Evolutionary conservation across 2,888 invertebrate genomes (phyloP).

Genomic region (Dryocosmus kuriphilus): DNA sequence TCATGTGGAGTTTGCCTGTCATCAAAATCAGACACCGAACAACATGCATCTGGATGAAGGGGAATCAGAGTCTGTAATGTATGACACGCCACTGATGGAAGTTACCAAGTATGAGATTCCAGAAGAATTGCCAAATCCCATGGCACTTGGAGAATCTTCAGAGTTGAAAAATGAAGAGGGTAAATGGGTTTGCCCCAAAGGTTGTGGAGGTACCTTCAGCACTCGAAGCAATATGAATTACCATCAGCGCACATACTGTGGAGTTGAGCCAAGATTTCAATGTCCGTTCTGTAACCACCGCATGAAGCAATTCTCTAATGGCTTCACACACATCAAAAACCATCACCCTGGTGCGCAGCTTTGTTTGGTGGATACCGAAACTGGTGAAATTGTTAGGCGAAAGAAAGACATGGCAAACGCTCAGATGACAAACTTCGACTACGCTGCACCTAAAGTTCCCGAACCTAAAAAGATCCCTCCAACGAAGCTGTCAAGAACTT

Average conservation of each 20-base stretch:
- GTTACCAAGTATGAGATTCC: background rate
- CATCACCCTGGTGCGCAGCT: conserved; percentile 10
- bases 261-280: conserved; percentile 69
- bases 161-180: background rate
- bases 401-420: background rate
- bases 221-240: conserved; percentile 69
- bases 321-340: conserved; percentile 48
- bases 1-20: conserved; percentile 13
- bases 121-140: conserved; percentile 11
- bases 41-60: conserved; percentile 23
- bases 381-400: background rate
- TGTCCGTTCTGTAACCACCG: conserved; percentile 69
- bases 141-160: background rate
- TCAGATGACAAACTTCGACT: background rate
- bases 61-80: background rate
- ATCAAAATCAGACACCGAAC: background rate
- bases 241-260: conserved; percentile 72
- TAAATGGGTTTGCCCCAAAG: conserved; percentile 59
- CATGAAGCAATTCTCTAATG: conserved; percentile 71
- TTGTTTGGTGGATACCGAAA: background rate
- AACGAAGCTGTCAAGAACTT: background rate
- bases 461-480: background rate
- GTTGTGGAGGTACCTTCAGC: conserved; percentile 64
- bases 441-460: background rate
- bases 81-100: background rate